phyloP scores from a whole-genome alignment of 2,113 vertebrate species.

The Trematomus loennbergii region DNA sequence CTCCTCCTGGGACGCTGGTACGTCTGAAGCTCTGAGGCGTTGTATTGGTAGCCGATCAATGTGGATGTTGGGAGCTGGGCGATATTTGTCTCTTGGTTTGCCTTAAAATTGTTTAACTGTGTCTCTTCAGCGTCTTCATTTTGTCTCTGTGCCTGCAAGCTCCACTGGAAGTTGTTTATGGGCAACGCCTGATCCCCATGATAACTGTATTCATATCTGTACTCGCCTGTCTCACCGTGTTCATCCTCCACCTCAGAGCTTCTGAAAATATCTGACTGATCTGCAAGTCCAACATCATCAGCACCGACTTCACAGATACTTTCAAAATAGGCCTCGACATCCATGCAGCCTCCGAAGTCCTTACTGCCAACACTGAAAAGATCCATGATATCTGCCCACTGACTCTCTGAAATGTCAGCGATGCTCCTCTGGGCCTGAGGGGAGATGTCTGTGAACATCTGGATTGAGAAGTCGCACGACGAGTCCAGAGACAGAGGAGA shows the following conservation, averaged over 20 bases:
- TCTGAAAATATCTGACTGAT: slow-evolving; percentile 22
- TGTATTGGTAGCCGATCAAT: slow-evolving; percentile 1
- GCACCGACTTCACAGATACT: slow-evolving; percentile 45
- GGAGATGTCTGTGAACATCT: slow-evolving; percentile 60
- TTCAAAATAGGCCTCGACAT: slow-evolving; percentile 62
- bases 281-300: slow-evolving; percentile 31
- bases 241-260: slow-evolving; percentile 25
- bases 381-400: slow-evolving; percentile 72
- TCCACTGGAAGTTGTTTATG: background rate
- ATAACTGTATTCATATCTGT: slow-evolving; percentile 23
- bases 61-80: slow-evolving; percentile 14
- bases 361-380: slow-evolving; percentile 44
- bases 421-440: slow-evolving; percentile 37
- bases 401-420: slow-evolving; percentile 53
- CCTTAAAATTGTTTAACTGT: slow-evolving; percentile 22
- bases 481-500: slow-evolving; percentile 72
- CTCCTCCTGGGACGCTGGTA: slow-evolving; percentile 27
- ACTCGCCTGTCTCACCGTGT: slow-evolving; percentile 2
- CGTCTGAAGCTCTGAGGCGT: slow-evolving; percentile 21
- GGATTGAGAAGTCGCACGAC: slow-evolving; percentile 73
- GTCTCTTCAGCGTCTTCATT: slow-evolving; percentile 6
- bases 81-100: background rate
- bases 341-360: slow-evolving; percentile 40
- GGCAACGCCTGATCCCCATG: slow-evolving; percentile 22
- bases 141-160: background rate